Evolutionary conservation across 2,113 vertebrate genomes (phyloP), one percentile per base, ranked within the genome.

Genomic region (Cochlearius cochlearius): DNA sequence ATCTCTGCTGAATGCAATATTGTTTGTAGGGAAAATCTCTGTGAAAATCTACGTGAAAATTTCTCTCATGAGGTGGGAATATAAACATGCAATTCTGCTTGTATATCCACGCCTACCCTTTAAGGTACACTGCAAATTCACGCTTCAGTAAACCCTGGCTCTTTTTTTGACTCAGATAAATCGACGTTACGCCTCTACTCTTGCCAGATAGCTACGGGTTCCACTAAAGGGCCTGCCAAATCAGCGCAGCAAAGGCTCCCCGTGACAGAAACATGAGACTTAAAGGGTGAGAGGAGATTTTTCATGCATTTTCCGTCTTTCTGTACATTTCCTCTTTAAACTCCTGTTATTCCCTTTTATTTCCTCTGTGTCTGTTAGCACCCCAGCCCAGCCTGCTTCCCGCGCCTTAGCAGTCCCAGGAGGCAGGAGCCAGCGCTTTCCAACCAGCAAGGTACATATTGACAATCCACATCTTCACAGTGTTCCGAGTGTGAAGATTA

Each of bases 371-470:
- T 21, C 78, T 2, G 2, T 84, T 86, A 75, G 85, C 64, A 93
- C 36, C 76, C 76, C 71, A 72, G 68, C 79, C 82, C 86, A 84
- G 85, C 45, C 64, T 56, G 72, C 53, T 62, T 92, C 64, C 79
- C 62, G 86, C 93, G 75, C 1, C 9, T 58, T 52, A 68, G 55
- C 59, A 74, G 50, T 75, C 77, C 77, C 63, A 63, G 49, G 76
- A 88, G 64, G 30, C 66, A 79, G 49, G 41, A 94, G 84, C 72
- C 39, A 64, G 77, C 53, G 17, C 75, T 92, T 95, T 74, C 84
- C 36, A 78, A 10, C 86, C 67, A 90, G 60, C 64, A 86, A 94
- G 68, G 86, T 91, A 94, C 86, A 86, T 68, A 79, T 69, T 89
- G 92, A 95, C 74, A 73, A 15, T 36, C 39, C 47, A 75, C 79